These are phyloP conservation scores for Pygmarrhopalites habei DNA, from an alignment of 1,140 invertebrate genomes.

Conservation along the genomic window DNA sequence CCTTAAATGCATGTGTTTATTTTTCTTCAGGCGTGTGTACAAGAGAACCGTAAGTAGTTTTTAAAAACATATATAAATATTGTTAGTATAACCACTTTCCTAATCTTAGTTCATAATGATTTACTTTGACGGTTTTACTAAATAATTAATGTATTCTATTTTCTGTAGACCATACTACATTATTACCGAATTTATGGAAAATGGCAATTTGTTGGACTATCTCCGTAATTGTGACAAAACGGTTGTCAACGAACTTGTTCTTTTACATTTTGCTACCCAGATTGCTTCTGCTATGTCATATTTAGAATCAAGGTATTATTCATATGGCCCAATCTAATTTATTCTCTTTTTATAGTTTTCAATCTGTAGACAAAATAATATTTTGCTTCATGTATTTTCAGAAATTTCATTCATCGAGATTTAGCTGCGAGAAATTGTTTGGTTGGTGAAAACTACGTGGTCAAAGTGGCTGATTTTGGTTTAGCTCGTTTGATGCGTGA, in stretches of 20 bases:
- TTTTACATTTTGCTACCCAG: constrained; percentile 99
- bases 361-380: constrained; percentile 18
- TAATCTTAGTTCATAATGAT: constrained; percentile 46
- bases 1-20: no score
- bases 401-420: constrained; percentile 56
- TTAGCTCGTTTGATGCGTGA: constrained; percentile 94
- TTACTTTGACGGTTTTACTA: constrained; percentile 19
- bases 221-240: constrained; percentile 76
- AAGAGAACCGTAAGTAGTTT: no score
- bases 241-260: constrained; percentile 45
- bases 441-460: constrained; percentile 92
- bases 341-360: neutral
- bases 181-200: constrained; percentile 98
- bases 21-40: no score
- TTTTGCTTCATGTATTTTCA: constrained; percentile 9
- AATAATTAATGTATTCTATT: no score
- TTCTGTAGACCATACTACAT: constrained; percentile 99
- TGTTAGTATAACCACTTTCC: no score
- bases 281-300: constrained; percentile 98
- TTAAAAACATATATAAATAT: no score
- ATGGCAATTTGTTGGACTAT: constrained; percentile 95
- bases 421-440: constrained; percentile 96
- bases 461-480: constrained; percentile 95
- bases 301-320: constrained; percentile 76
- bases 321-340: constrained; percentile 19